Evolutionary conservation across 2,113 vertebrate species (phyloP).

Genomic region (Daphoenositta chrysoptera): DNA sequence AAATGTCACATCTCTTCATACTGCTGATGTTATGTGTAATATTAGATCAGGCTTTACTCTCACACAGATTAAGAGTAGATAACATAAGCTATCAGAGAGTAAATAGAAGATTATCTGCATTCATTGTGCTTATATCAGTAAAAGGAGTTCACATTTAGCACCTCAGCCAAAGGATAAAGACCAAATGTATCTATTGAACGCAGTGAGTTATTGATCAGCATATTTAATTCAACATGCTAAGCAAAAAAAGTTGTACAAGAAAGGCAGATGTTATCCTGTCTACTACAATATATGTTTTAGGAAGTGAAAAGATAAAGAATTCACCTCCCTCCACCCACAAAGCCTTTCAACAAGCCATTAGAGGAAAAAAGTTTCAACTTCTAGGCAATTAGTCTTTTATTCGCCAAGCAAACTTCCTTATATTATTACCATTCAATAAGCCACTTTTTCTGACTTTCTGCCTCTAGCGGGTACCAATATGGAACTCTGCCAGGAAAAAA

Average conservation of each 20-base stretch:
- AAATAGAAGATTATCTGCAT: not conserved
- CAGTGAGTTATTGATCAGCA: not conserved
- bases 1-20: not conserved
- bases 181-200: not conserved
- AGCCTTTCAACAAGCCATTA: not conserved
- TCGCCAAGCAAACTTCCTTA: not conserved
- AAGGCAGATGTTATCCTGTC: not conserved
- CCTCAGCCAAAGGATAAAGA: not conserved
- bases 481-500: not conserved
- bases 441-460: not conserved
- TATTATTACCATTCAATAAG: not conserved
- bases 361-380: not conserved
- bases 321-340: not conserved
- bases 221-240: not conserved
- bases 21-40: not conserved
- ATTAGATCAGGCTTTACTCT: not conserved
- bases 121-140: not conserved
- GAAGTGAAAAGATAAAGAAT: not conserved
- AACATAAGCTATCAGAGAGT: not conserved
- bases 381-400: not conserved
- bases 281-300: not conserved
- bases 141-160: not conserved
- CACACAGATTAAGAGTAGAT: not conserved
- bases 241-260: not conserved
- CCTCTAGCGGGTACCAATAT: rapidly evolving